Evolutionary conservation across 2,888 invertebrate species (phyloP).

Genomic region (Athalia circularis): DNA sequence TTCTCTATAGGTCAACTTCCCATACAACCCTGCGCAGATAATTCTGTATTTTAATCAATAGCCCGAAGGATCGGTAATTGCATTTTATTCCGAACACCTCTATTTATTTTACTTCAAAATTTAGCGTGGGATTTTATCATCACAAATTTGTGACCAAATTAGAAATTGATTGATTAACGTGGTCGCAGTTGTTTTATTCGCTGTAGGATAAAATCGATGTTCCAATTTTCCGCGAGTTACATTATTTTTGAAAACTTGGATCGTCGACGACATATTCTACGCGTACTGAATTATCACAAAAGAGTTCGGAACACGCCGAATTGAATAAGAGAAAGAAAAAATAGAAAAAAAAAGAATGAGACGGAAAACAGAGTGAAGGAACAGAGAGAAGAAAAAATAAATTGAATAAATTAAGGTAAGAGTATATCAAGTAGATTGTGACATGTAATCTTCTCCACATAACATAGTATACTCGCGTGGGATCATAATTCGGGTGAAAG

Average conservation of each 20-base stretch:
- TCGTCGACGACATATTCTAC: conserved; percentile 24
- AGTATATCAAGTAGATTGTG: too few relatives aligned
- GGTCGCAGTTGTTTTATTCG: neutral
- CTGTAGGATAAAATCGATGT: neutral
- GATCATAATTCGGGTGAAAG: too few relatives aligned
- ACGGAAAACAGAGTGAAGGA: conserved; percentile 8
- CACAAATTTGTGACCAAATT: neutral
- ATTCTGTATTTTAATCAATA: conserved; percentile 21
- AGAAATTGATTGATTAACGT: neutral
- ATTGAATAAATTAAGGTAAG: too few relatives aligned
- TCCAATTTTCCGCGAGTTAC: neutral
- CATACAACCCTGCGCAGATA: conserved; percentile 22
- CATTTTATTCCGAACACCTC: neutral
- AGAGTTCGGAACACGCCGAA: conserved; percentile 1
- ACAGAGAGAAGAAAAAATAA: neutral
- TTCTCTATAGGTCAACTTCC: neutral
- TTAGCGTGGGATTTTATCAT: neutral
- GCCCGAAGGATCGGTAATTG: neutral
- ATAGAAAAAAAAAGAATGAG: conserved; percentile 17
- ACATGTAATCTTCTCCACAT: too few relatives aligned
- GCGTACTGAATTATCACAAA: conserved; percentile 25
- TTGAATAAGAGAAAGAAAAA: neutral
- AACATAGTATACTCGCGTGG: too few relatives aligned
- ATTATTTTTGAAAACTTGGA: conserved; percentile 24
- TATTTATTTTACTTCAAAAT: neutral